Evolutionary conservation across 2,888 invertebrate species (phyloP), one percentile per base, ranked within the genome.

Genomic region (Acleris literana): DNA sequence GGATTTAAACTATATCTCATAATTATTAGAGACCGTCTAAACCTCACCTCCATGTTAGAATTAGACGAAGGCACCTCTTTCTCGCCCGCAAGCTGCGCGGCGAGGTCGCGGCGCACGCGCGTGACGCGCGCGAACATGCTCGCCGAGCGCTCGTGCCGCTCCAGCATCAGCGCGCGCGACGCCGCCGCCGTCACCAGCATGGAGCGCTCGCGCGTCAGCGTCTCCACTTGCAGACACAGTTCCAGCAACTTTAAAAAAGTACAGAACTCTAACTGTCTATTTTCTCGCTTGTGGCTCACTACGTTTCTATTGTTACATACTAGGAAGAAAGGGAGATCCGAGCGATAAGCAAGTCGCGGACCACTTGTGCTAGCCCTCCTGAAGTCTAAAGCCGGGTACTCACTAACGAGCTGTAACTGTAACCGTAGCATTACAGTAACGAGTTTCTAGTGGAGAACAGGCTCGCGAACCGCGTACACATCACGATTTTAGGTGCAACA

Each of bases 141-240:
- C 0, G 88, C 88, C 1, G 88, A 83, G 3, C 89, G 86, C 72
- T 92, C 92, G 71, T 92, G 87, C 0, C 92, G 79, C 80, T 92
- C 92, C 69, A 92, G 71, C 92, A 91, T 88, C 2, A 92, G 83
- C 1, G 90, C 86, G 2, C 88, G 84, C 0, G 90, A 86, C 16
- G 90, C 90, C 0, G 90, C 90, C 1, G 87, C 87, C 1, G 83
- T 79, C 59, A 88, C 82, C 70, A 92, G 72, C 5, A 88, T 83
- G 0, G 84, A 74, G 1, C 90, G 87, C 74, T 92, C 92, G 2
- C 86, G 86, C 1, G 81, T 77, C 54, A 91, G 67, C 6, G 83
- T 80, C 64, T 86, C 84, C 59, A 92, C 87, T 84, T 90, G 88
- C 86, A 88, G 83, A 43, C 87, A 85, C 66, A 91, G 70, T 56